A percentile compares a stretch with the other conserved stretches of the same genome.
phyloP scores from a whole-genome alignment of 1,140 invertebrate species.

The Chironomus tepperi region DNA sequence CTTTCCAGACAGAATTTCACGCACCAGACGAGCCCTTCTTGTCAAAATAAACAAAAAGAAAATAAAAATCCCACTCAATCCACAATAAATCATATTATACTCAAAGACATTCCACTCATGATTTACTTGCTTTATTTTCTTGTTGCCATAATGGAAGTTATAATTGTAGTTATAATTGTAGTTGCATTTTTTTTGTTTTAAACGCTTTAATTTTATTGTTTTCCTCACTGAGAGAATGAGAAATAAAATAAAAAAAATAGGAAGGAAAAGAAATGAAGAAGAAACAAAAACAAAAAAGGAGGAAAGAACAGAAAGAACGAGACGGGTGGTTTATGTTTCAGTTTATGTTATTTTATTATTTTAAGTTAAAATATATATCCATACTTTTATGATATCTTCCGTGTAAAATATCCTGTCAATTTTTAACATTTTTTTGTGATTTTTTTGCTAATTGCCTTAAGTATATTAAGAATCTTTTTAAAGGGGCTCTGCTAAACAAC shows the following conservation, averaged over 20 bases:
- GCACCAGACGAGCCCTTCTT: no score
- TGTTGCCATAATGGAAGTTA: no score
- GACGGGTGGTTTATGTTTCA: conserved; percentile 19
- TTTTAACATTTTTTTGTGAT: neutral
- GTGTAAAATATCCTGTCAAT: neutral
- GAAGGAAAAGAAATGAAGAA: no score
- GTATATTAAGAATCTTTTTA: neutral
- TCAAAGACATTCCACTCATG: no score
- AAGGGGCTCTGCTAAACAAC: neutral
- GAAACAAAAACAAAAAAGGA: neutral
- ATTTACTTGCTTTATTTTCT: no score
- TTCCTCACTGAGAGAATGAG: no score
- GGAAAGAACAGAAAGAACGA: neutral
- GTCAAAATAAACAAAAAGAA: no score
- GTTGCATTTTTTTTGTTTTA: neutral
- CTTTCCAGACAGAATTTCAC: no score
- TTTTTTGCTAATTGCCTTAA: neutral
- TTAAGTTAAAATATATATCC: neutral
- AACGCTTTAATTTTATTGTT: neutral
- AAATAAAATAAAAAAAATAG: no score
- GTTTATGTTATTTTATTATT: conserved; percentile 10
- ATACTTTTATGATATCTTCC: neutral
- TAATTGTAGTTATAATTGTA: neutral
- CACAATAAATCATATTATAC: no score
- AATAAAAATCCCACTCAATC: no score